Percentiles rank a stretch among this genome's conserved stretches.
Evolutionary conservation across 2,113 vertebrate genomes (phyloP).

Genomic region (Aegotheles bennettii): DNA sequence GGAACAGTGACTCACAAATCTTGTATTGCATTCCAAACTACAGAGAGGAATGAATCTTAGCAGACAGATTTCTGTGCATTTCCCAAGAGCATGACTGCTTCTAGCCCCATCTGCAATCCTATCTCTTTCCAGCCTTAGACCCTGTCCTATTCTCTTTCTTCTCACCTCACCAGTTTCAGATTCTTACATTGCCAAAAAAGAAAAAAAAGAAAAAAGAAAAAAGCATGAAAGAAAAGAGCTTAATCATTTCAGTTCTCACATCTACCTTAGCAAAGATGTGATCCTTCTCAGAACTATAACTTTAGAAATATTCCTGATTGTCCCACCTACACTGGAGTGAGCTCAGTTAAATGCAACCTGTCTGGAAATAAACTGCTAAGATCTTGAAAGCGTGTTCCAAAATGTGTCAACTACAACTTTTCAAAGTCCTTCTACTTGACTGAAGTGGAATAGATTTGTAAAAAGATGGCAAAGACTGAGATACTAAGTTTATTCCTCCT

Average conservation of each 20-base stretch:
- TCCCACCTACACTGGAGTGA: background rate
- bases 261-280: background rate
- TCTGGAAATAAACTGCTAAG: background rate
- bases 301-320: background rate
- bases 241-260: background rate
- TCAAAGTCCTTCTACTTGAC: background rate
- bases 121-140: constrained; percentile 11
- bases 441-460: background rate
- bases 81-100: constrained; percentile 25
- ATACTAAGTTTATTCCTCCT: background rate
- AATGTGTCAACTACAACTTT: background rate
- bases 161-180: constrained; percentile 11
- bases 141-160: constrained; percentile 48
- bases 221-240: background rate
- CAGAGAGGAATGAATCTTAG: constrained; percentile 42
- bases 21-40: constrained; percentile 32
- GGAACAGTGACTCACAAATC: constrained; percentile 57
- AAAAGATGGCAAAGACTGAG: background rate
- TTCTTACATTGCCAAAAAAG: background rate
- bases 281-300: background rate
- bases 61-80: constrained; percentile 42
- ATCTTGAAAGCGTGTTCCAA: background rate
- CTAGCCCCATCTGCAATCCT: constrained; percentile 43
- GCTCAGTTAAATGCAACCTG: background rate
- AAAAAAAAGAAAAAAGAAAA: background rate